Percentiles rank a stretch among this genome's conserved stretches.
Conservation (phyloP, 2,888 invertebrate genomes). For the Scaptomyza caliginosa region DNA sequence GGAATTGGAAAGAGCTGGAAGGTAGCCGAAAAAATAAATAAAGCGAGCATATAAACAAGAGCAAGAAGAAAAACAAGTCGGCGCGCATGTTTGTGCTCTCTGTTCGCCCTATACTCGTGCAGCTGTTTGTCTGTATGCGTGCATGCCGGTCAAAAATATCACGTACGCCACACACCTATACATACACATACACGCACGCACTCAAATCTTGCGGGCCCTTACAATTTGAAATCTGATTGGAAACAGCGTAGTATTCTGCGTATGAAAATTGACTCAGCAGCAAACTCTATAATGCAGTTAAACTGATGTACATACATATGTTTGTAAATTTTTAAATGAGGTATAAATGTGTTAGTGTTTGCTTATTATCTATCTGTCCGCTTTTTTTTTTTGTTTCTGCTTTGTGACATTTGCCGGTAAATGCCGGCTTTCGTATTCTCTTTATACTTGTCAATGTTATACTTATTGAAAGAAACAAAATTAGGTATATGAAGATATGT, state of each 20-base stretch:
- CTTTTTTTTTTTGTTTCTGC: constrained; percentile 22
- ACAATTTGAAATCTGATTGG: constrained; percentile 30
- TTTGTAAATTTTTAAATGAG: not conserved
- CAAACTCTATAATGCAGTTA: constrained; percentile 1
- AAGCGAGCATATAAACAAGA: constrained; percentile 20
- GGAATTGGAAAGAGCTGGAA: constrained; percentile 44
- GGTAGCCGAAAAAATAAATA: constrained; percentile 23
- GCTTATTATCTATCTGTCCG: constrained; percentile 24
- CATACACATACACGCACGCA: constrained; percentile 24
- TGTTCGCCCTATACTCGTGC: constrained; percentile 7
- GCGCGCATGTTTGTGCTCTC: constrained; percentile 41
- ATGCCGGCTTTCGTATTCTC: constrained; percentile 34
- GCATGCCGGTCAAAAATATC: constrained; percentile 61
- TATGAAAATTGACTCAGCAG: constrained; percentile 6
- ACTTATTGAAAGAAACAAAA: constrained; percentile 13
- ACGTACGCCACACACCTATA: constrained; percentile 57
- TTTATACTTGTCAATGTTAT: not conserved
- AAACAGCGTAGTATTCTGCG: constrained; percentile 12
- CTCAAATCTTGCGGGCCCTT: constrained; percentile 22
- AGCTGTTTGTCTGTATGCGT: constrained; percentile 48
- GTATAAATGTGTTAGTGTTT: constrained; percentile 27
- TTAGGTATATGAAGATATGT: constrained; percentile 1
- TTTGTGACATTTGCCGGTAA: constrained; percentile 39
- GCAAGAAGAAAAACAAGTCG: constrained; percentile 54
- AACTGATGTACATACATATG: not conserved